A percentile compares a stretch with the other conserved stretches of the same genome.
phyloP scores from a whole-genome alignment of 2,888 invertebrate genomes.

The Acrocyrtus sp. region DNA sequence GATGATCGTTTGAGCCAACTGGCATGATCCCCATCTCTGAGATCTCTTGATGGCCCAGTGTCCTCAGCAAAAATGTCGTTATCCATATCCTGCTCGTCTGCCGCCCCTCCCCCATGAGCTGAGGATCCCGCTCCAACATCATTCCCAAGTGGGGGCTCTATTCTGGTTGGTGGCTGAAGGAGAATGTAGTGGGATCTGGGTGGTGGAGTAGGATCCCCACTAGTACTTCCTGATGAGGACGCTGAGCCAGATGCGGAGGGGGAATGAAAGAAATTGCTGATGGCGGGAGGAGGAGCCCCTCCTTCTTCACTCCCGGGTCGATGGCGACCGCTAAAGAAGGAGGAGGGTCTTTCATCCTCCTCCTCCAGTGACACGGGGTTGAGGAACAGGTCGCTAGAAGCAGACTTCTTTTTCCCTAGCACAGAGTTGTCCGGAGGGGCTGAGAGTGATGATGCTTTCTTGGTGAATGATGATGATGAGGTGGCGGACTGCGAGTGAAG shows the following conservation, averaged over 20 bases:
- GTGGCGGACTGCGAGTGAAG: conserved; percentile 29
- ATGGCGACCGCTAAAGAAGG: conserved; percentile 33
- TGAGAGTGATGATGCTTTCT: conserved; percentile 41
- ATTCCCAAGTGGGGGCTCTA: conserved; percentile 45
- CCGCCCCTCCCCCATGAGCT: neutral
- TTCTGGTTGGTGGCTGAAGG: conserved; percentile 44
- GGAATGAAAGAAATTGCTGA: conserved; percentile 49
- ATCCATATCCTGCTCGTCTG: conserved; percentile 33
- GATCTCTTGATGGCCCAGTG: neutral
- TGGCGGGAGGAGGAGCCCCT: conserved; percentile 7
- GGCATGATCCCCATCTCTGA: conserved; percentile 3
- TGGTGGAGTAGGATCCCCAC: conserved; percentile 40
- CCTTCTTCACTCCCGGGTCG: conserved; percentile 7
- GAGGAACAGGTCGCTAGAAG: conserved; percentile 51
- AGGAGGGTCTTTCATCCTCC: conserved; percentile 5
- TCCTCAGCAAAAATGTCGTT: conserved; percentile 42
- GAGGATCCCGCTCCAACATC: conserved; percentile 19
- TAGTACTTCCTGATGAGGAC: conserved; percentile 9
- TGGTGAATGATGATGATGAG: conserved; percentile 41
- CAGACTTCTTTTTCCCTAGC: conserved; percentile 37
- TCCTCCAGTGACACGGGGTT: conserved; percentile 49
- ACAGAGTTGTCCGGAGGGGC: conserved; percentile 12
- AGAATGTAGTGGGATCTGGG: conserved; percentile 42
- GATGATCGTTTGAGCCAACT: conserved; percentile 44
- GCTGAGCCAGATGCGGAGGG: conserved; percentile 25